phyloP scores from a whole-genome alignment of 2,888 invertebrate species.

The Zhuqinia jingwanae region DNA sequence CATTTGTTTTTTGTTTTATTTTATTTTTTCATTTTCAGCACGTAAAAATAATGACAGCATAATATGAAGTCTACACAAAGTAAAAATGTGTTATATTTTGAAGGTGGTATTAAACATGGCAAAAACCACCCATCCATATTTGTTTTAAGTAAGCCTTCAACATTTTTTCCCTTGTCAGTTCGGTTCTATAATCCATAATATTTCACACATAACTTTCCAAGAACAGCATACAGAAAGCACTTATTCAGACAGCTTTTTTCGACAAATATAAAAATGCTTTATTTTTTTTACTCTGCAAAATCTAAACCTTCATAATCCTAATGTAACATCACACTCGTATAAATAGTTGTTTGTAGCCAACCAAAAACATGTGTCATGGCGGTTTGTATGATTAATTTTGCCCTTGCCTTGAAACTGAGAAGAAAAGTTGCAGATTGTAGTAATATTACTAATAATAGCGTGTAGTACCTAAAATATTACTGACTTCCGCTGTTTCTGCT shows the following conservation, averaged over 20 bases:
- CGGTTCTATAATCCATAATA: too few relatives aligned
- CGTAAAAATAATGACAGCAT: neutral
- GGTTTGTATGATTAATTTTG: slow-evolving; percentile 63
- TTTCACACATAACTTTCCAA: slow-evolving; percentile 1
- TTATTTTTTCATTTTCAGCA: slow-evolving; percentile 10
- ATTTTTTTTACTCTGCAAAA: too few relatives aligned
- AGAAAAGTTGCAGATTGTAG: slow-evolving; percentile 24
- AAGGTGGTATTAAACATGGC: too few relatives aligned
- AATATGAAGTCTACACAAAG: too few relatives aligned
- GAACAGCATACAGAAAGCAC: too few relatives aligned
- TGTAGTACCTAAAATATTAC: neutral
- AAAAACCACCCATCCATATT: too few relatives aligned
- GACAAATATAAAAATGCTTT: too few relatives aligned
- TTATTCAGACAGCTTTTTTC: too few relatives aligned
- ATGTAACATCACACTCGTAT: neutral
- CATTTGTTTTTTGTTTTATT: neutral
- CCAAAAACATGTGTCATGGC: slow-evolving; percentile 48
- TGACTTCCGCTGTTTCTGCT: too few relatives aligned
- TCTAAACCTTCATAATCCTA: too few relatives aligned
- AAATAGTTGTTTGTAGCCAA: neutral
- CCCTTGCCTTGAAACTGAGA: too few relatives aligned
- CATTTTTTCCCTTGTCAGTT: slow-evolving; percentile 21
- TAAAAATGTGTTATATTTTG: too few relatives aligned
- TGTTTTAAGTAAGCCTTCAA: slow-evolving; percentile 1
- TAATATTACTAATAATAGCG: neutral